Conservation (phyloP, 2,797 vertebrate species). For the Sebastes diaconus region DNA sequence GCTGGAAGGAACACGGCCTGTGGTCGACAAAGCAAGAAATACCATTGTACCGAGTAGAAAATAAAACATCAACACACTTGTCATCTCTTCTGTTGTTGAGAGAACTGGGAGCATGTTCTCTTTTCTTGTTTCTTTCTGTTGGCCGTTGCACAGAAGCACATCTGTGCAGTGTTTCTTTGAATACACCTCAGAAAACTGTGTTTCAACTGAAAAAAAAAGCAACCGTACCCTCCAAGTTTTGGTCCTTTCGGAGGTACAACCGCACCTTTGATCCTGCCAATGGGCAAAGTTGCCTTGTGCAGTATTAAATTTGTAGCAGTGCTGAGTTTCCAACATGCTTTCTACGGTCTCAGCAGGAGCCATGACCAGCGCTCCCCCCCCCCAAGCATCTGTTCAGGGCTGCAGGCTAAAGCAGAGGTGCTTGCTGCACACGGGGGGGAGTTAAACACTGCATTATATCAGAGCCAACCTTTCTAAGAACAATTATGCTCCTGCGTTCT, state of each 20-base stretch:
- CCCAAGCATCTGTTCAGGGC: conserved; percentile 62
- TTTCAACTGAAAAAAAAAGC: background rate
- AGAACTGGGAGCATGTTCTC: background rate
- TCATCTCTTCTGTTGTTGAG: background rate
- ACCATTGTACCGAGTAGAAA: background rate
- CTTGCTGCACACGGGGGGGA: conserved; percentile 33
- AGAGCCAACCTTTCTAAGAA: conserved; percentile 1
- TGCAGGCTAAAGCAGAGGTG: conserved; percentile 33
- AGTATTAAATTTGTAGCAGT: conserved; percentile 26
- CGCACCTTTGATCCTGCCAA: conserved; percentile 5
- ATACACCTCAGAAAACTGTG: background rate
- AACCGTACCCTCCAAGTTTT: background rate
- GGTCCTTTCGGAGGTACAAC: background rate
- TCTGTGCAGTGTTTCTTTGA: background rate
- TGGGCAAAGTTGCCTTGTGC: conserved; percentile 16
- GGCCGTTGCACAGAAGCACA: background rate
- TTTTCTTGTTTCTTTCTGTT: background rate
- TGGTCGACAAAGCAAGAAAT: conserved; percentile 6
- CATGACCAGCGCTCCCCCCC: conserved; percentile 14
- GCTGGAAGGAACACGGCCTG: background rate
- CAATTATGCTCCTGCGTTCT: background rate
- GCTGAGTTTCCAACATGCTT: conserved; percentile 28
- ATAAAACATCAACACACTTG: conserved; percentile 1
- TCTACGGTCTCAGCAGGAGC: conserved; percentile 47
- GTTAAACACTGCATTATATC: conserved; percentile 50